A percentile compares a stretch with the other conserved stretches of the same genome.
Conservation (phyloP, 2,888 invertebrate genomes). For the Macaria notata region DNA sequence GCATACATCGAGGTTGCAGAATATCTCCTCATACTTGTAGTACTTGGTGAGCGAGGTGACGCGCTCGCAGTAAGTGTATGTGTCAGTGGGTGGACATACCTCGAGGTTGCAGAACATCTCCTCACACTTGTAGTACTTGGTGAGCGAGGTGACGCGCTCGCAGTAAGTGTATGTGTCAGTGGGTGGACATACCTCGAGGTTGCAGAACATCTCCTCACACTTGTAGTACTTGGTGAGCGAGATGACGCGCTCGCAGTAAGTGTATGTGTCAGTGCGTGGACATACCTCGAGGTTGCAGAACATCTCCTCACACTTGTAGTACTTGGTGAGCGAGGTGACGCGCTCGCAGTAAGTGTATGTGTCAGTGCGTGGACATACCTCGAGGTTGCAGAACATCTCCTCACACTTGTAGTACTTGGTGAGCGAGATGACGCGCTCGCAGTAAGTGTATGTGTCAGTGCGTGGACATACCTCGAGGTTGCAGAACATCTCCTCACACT, state of each 20-base stretch:
- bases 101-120: constrained; percentile 91
- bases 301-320: constrained; percentile 95
- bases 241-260: constrained; percentile 93
- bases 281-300: constrained; percentile 87
- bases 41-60: constrained; percentile 96
- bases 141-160: constrained; percentile 94
- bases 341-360: no score
- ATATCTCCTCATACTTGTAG: constrained; percentile 95
- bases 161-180: no score
- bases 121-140: constrained; percentile 96
- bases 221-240: constrained; percentile 96
- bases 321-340: constrained; percentile 95
- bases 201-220: constrained; percentile 92
- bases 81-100: constrained; percentile 64
- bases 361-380: constrained; percentile 78
- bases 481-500: constrained; percentile 93
- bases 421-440: constrained; percentile 94
- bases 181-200: constrained; percentile 83
- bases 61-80: constrained; percentile 92
- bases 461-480: constrained; percentile 84
- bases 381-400: constrained; percentile 90
- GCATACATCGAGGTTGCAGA: constrained; percentile 85
- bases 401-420: constrained; percentile 97
- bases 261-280: no score
- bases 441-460: no score